A percentile compares a stretch with the other conserved stretches of the same genome.
These are phyloP conservation scores for Embiotoca jacksoni DNA, from an alignment of 2,113 vertebrate genomes.

Conservation along the genomic window DNA sequence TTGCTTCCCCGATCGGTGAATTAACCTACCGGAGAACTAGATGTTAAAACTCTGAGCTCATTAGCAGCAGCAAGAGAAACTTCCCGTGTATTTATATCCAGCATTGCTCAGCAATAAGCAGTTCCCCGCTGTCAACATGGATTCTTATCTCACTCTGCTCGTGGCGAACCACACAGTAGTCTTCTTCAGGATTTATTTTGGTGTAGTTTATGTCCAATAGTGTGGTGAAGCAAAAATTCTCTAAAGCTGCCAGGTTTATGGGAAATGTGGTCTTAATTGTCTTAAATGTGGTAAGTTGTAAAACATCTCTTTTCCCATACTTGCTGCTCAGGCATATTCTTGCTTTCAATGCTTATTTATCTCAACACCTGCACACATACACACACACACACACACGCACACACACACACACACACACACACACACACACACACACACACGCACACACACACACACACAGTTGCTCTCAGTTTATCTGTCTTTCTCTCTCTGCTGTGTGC, in stretches of 20 bases:
- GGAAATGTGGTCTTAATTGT: constrained; percentile 12
- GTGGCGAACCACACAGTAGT: constrained; percentile 32
- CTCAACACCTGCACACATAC: constrained; percentile 31
- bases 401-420: constrained; percentile 16
- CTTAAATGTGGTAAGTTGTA: background rate
- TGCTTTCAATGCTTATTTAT: constrained; percentile 39
- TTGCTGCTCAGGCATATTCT: constrained; percentile 37
- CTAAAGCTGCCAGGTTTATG: background rate
- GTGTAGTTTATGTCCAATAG: constrained; percentile 8
- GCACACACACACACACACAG: constrained; percentile 14
- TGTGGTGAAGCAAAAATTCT: background rate
- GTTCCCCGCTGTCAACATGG: constrained; percentile 54
- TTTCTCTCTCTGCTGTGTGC: constrained; percentile 33
- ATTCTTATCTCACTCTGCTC: constrained; percentile 47
- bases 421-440: constrained; percentile 8
- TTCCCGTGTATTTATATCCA: constrained; percentile 50
- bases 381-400: constrained; percentile 5
- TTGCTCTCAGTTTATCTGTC: constrained; percentile 28
- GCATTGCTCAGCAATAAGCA: constrained; percentile 58
- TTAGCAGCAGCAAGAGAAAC: constrained; percentile 30
- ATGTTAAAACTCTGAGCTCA: constrained; percentile 18
- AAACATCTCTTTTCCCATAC: constrained; percentile 15
- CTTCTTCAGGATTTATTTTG: constrained; percentile 39
- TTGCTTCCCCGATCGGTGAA: background rate
- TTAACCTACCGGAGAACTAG: background rate